Conservation (phyloP, 2,888 invertebrate species). For the Yponomeuta sedellus region DNA sequence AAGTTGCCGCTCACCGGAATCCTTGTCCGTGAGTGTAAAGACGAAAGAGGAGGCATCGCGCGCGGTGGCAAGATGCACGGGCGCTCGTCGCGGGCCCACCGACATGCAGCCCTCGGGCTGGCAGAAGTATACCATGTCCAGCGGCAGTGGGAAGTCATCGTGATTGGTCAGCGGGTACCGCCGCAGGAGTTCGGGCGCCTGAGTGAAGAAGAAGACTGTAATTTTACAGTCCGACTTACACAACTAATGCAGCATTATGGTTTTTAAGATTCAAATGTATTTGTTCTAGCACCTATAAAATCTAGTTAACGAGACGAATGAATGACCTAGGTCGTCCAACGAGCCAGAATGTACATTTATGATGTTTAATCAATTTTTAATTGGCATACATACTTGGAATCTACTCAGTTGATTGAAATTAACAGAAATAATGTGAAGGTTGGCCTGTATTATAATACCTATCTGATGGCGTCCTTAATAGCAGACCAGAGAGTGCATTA, state of each 20-base stretch:
- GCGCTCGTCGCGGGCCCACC: constrained; percentile 87
- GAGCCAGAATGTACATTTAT: no score
- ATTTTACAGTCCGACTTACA: no score
- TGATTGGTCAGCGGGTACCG: constrained; percentile 98
- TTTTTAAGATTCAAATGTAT: neutral
- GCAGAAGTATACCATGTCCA: constrained; percentile 99
- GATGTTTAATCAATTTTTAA: no score
- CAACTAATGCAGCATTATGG: no score
- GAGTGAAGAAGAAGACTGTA: constrained; percentile 19
- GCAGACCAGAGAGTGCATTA: no score
- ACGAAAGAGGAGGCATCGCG: constrained; percentile 98
- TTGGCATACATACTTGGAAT: no score
- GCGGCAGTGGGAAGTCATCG: constrained; percentile 96
- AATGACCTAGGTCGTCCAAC: no score
- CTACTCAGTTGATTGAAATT: no score
- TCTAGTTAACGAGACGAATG: no score
- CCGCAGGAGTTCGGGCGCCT: constrained; percentile 95
- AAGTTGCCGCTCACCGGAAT: constrained; percentile 82
- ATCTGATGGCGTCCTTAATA: no score
- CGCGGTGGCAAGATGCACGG: constrained; percentile 74
- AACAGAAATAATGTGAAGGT: no score
- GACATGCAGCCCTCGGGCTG: constrained; percentile 99
- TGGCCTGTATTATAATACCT: no score
- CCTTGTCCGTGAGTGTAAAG: constrained; percentile 98
- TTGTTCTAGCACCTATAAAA: neutral